phyloP scores from a whole-genome alignment of 2,797 vertebrate species.

The Myotis myotis region DNA sequence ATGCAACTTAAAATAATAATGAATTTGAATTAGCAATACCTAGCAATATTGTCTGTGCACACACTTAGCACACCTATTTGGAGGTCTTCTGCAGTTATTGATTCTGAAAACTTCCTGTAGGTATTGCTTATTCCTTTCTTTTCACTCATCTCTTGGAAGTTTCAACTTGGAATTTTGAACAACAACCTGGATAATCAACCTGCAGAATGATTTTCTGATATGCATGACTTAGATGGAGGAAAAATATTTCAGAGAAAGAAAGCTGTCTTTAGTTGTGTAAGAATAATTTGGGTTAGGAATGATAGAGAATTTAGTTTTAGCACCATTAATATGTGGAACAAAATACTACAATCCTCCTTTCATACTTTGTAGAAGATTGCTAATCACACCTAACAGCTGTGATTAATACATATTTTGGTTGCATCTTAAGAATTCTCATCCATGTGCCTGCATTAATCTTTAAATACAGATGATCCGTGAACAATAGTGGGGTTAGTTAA shows the following conservation, averaged over 20 bases:
- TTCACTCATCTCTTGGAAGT: neutral
- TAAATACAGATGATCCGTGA: neutral
- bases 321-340: constrained; percentile 42
- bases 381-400: constrained; percentile 1
- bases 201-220: constrained; percentile 71
- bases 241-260: constrained; percentile 67
- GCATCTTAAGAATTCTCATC: constrained; percentile 4
- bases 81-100: neutral
- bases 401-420: neutral
- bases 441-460: neutral
- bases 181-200: constrained; percentile 16
- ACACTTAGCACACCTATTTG: neutral
- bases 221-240: constrained; percentile 57
- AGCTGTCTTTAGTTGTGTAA: constrained; percentile 37
- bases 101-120: neutral
- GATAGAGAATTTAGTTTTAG: constrained; percentile 58
- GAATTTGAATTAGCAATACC: neutral
- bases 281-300: constrained; percentile 29
- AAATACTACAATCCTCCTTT: constrained; percentile 35
- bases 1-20: neutral
- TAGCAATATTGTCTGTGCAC: neutral
- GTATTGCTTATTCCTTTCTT: neutral
- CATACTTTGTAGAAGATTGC: neutral
- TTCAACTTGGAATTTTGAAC: constrained; percentile 35
- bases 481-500: neutral